Evolutionary conservation across 2,113 vertebrate genomes (phyloP).

Genomic region (Bufo gargarizans): DNA sequence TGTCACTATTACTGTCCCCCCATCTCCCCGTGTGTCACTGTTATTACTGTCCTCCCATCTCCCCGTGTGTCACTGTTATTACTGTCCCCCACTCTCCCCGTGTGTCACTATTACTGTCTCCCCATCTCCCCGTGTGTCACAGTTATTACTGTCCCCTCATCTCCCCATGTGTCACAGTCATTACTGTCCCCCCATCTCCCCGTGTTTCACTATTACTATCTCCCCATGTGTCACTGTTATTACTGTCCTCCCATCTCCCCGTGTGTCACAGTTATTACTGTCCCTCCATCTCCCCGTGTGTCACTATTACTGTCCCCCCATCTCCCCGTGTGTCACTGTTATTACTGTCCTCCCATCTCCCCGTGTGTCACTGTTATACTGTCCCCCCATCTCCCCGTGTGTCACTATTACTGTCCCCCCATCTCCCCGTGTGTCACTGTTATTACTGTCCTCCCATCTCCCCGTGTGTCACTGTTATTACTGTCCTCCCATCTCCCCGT

Average conservation of each 20-base stretch:
- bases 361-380: neutral
- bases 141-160: neutral
- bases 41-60: no score
- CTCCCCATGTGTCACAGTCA: neutral
- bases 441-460: no score
- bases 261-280: neutral
- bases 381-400: no score
- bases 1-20: no score
- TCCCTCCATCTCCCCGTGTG: neutral
- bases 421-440: no score
- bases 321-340: neutral
- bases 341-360: neutral
- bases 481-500: neutral
- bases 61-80: neutral
- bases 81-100: no score
- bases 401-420: no score
- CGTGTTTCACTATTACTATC: neutral
- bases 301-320: neutral
- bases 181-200: neutral
- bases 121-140: neutral
- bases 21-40: no score
- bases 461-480: neutral
- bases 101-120: slow-evolving; percentile 8
- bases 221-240: neutral
- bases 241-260: neutral